Evolutionary conservation across 2,888 invertebrate species (phyloP).

Genomic region (Drosophila austrosaltans): DNA sequence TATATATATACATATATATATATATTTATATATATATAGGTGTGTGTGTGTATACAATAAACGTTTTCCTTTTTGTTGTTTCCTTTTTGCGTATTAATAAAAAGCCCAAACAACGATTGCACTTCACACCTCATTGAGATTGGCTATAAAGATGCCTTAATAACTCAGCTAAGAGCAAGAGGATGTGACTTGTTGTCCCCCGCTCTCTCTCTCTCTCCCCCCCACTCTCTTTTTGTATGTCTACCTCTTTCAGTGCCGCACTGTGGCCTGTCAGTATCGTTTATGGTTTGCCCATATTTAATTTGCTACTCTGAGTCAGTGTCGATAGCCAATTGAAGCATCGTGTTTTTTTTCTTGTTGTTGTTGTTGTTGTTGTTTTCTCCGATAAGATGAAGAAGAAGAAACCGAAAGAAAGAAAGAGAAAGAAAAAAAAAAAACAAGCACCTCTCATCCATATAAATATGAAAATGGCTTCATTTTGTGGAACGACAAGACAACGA

Average conservation of each 20-base stretch:
- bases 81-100: constrained; percentile 74
- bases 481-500: constrained; percentile 40
- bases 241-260: constrained; percentile 22
- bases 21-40: neutral
- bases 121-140: constrained; percentile 83
- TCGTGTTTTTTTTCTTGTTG: constrained; percentile 39
- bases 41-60: neutral
- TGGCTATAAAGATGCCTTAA: constrained; percentile 82
- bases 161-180: constrained; percentile 78
- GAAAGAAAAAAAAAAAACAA: constrained; percentile 40
- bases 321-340: constrained; percentile 77
- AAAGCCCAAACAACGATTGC: constrained; percentile 75
- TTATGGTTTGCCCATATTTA: constrained; percentile 78
- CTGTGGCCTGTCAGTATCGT: constrained; percentile 70
- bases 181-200: constrained; percentile 11
- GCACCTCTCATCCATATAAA: constrained; percentile 62
- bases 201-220: constrained; percentile 16
- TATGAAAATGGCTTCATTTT: constrained; percentile 79
- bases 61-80: neutral
- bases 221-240: neutral
- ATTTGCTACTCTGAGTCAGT: constrained; percentile 61
- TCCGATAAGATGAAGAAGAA: constrained; percentile 62
- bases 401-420: neutral
- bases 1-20: neutral
- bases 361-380: constrained; percentile 14